Evolutionary conservation across 2,113 vertebrate species (phyloP), one percentile per base, ranked within the genome.

Genomic region (Dasyprocta punctata): DNA sequence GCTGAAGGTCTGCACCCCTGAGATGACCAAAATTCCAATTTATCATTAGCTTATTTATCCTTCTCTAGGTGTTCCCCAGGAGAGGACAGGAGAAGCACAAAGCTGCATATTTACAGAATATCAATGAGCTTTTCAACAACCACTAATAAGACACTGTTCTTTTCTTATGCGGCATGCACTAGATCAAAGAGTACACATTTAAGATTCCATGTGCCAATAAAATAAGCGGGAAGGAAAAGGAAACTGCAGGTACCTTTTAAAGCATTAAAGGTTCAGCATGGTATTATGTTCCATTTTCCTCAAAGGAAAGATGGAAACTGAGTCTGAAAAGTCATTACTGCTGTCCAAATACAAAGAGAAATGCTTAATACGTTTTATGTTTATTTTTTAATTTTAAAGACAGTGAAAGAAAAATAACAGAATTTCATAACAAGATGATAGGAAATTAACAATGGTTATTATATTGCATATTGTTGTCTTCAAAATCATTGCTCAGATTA

Each of bases 101-200:
- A 26, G 60, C 13, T 75, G 20, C 19, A 44, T 61, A 17, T 49
- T 60, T 17, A 86, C 28, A 92, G 83, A 93, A 75, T 75, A 73
- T 85, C 95, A 93, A 97, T 93, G 80, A 94, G 58, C 33, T 75
- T 92, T 87, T 80, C 61, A 97, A 81, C 96, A 93, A 49, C 54
- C 38, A 36, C 86, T 94, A 90, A 22, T 58, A 89, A 80, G 83
- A 86, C 41, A 93, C 12, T 75, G 49, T 86, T 93, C 86, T 85
- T 61, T 94, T 90, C 63, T 92, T 77, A 96, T 93, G 77, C 47
- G 92, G 58, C 71, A 56, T 49, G 60, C 78, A 61, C 30, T 65
- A 67, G 36, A 89, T 88, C 87, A 96, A 77, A 95, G 13, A 65
- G 41, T 12, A 67, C 8, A 61, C 30, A 47, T 92, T 58, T 83